Evolutionary conservation across 2,888 invertebrate species (phyloP).

Genomic region (Calliopum simillimum): DNA sequence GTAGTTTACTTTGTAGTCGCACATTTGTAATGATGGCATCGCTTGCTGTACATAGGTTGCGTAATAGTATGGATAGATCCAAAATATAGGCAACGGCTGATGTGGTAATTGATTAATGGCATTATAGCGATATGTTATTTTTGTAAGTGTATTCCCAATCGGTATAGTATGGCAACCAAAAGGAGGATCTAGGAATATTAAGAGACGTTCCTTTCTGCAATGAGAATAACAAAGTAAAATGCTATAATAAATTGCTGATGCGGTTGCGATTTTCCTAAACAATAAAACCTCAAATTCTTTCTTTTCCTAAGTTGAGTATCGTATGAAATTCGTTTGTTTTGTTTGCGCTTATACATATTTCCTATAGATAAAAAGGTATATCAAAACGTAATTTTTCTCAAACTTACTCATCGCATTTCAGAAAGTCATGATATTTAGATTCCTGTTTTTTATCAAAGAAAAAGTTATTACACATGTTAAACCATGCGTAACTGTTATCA

Average conservation of each 20-base stretch:
- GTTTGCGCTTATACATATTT: too few species aligned
- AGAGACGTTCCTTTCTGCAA: conserved; percentile 68
- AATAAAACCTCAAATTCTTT: too few species aligned
- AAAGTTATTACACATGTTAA: conserved; percentile 92
- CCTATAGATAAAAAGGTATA: too few species aligned
- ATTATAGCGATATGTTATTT: conserved; percentile 71
- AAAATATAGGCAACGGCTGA: conserved; percentile 74
- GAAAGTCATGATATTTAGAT: conserved; percentile 73
- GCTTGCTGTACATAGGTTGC: conserved; percentile 79
- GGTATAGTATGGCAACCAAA: conserved; percentile 92
- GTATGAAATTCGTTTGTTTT: too few species aligned
- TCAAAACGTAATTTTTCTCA: too few species aligned
- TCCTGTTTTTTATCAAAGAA: conserved; percentile 78
- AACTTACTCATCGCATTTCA: conserved; percentile 70
- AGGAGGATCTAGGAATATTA: conserved; percentile 87
- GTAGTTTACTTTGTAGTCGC: conserved; percentile 87
- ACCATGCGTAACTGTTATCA: conserved; percentile 79
- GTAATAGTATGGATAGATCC: conserved; percentile 92
- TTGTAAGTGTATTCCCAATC: conserved; percentile 76
- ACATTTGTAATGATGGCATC: conserved; percentile 80
- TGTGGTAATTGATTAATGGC: conserved; percentile 68
- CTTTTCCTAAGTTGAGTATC: too few species aligned
- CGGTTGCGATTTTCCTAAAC: too few species aligned
- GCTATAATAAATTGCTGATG: too few species aligned
- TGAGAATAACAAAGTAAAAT: conserved; percentile 15